Percentiles rank a stretch among this genome's conserved stretches.
These are phyloP conservation scores for Chelon auratus DNA, from an alignment of 2,797 vertebrate species.

Conservation along the genomic window DNA sequence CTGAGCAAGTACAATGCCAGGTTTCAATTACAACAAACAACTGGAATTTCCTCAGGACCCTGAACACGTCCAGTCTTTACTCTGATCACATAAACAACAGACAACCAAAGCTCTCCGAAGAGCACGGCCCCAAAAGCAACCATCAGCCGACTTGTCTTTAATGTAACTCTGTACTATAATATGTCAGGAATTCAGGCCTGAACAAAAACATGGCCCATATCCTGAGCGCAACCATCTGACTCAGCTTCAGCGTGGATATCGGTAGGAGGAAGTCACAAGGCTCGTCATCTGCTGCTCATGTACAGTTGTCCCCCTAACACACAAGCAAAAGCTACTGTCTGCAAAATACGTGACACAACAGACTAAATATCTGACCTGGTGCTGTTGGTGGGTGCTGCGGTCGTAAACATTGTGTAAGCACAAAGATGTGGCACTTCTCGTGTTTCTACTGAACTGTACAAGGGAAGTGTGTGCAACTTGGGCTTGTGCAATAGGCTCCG, in stretches of 20 bases:
- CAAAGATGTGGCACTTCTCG: conserved; percentile 46
- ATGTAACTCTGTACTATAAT: conserved; percentile 64
- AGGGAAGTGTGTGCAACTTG: conserved; percentile 14
- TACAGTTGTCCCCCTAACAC: conserved; percentile 19
- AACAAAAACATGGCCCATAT: conserved; percentile 67
- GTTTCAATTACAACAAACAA: conserved; percentile 7
- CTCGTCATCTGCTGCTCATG: conserved; percentile 46
- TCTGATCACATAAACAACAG: not conserved
- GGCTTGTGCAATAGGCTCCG: conserved; percentile 33
- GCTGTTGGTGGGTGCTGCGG: conserved; percentile 30
- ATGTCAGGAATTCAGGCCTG: conserved; percentile 72
- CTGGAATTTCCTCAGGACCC: not conserved
- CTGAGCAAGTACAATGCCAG: not conserved
- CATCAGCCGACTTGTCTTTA: conserved; percentile 67
- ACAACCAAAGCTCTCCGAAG: not conserved
- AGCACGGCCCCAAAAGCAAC: conserved; percentile 8
- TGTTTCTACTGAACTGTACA: conserved; percentile 19
- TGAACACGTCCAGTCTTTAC: not conserved
- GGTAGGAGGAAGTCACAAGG: conserved; percentile 65
- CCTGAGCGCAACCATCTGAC: conserved; percentile 57
- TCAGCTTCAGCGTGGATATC: conserved; percentile 59
- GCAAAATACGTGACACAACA: conserved; percentile 32
- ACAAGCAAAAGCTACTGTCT: conserved; percentile 12
- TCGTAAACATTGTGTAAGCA: conserved; percentile 58
- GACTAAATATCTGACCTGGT: conserved; percentile 29